These are phyloP conservation scores for Pygoscelis antarcticus DNA, from an alignment of 2,113 vertebrate genomes.

Conservation along the genomic window DNA sequence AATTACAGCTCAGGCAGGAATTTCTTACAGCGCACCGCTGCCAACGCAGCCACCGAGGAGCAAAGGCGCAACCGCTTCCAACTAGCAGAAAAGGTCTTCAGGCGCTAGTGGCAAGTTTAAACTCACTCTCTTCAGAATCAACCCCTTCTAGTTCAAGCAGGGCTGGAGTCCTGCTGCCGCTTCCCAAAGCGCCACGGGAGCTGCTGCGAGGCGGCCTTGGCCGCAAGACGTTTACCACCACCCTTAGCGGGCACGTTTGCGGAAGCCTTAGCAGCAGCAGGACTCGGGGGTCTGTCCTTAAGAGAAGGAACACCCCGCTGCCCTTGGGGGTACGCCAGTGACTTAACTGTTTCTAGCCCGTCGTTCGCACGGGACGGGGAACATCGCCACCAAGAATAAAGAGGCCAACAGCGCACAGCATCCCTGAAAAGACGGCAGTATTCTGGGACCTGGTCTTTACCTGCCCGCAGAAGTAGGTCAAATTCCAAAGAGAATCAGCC, in stretches of 20 bases:
- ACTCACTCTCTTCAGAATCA: not conserved
- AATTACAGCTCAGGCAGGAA: not conserved
- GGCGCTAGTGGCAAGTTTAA: not conserved
- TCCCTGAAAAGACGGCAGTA: accelerated
- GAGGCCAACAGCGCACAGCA: accelerated
- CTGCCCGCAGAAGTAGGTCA: constrained; percentile 10
- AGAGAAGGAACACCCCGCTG: not conserved
- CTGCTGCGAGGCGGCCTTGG: not conserved
- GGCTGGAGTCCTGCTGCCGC: not conserved
- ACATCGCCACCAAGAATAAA: accelerated
- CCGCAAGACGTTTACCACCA: not conserved
- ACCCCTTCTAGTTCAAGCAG: not conserved
- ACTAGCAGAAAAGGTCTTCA: not conserved
- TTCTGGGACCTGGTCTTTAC: not conserved
- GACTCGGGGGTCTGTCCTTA: not conserved
- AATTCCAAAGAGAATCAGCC: not conserved
- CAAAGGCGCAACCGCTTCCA: not conserved
- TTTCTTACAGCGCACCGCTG: not conserved
- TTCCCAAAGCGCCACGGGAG: not conserved
- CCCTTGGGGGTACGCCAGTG: accelerated
- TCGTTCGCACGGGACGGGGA: not conserved
- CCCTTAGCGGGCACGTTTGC: accelerated
- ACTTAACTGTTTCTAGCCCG: accelerated
- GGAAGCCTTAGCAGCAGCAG: not conserved
- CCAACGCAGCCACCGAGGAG: not conserved